A percentile compares a stretch with the other conserved stretches of the same genome.
phyloP scores from a whole-genome alignment of 1,140 invertebrate genomes.

The Danaus melanippus region DNA sequence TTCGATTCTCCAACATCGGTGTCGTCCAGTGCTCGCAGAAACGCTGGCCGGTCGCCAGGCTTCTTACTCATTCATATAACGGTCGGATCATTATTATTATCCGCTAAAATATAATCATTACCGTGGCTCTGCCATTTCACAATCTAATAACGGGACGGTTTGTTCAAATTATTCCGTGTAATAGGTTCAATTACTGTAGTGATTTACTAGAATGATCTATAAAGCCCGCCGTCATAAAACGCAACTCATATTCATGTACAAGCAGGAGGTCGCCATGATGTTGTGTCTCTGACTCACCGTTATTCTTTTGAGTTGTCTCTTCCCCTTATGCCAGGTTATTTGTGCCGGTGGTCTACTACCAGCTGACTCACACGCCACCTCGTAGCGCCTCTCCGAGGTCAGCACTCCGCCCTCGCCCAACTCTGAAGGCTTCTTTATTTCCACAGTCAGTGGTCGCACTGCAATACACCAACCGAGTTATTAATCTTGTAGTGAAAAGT shows the following conservation, averaged over 20 bases:
- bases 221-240: too few species aligned
- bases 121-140: not conserved
- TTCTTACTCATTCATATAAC: constrained; percentile 23
- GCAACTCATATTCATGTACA: too few species aligned
- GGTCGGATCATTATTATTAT: constrained; percentile 24
- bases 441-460: constrained; percentile 87
- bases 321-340: constrained; percentile 91
- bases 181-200: too few species aligned
- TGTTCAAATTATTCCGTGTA: too few species aligned
- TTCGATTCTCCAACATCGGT: constrained; percentile 27
- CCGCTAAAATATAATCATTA: constrained; percentile 6
- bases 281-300: constrained; percentile 71
- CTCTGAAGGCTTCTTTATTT: constrained; percentile 76
- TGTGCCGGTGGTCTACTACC: constrained; percentile 88
- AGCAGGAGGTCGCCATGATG: too few species aligned
- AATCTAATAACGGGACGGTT: not conserved
- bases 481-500: not conserved
- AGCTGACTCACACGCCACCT: constrained; percentile 85
- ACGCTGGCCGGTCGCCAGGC: constrained; percentile 21
- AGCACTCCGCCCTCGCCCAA: constrained; percentile 66
- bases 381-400: constrained; percentile 83
- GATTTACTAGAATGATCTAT: too few species aligned
- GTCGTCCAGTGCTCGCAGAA: constrained; percentile 14
- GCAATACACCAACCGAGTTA: constrained; percentile 16
- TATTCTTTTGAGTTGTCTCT: constrained; percentile 81